These are phyloP conservation scores for Sinocyclocheilus anshuiensis DNA, from an alignment of 2,113 vertebrate species.

Conservation along the genomic window DNA sequence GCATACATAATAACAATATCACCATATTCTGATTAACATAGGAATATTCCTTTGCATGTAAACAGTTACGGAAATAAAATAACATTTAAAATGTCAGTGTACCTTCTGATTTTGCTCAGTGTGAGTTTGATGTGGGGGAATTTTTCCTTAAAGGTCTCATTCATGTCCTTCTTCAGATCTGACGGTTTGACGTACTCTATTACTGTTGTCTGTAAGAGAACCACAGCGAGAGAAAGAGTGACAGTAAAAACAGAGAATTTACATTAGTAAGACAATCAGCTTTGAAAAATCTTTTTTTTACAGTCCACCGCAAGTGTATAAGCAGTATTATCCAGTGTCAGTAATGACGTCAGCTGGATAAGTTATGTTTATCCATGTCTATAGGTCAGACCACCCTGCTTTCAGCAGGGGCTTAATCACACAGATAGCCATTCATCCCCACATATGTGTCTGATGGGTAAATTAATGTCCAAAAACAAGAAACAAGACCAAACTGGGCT, in stretches of 20 bases:
- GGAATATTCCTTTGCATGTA: neutral
- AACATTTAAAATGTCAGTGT: slow-evolving; percentile 30
- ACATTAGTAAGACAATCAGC: neutral
- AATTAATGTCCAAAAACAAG: neutral
- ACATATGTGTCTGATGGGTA: neutral
- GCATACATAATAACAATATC: neutral
- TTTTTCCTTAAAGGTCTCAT: slow-evolving; percentile 96
- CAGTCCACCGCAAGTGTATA: neutral
- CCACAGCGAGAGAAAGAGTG: neutral
- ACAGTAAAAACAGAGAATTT: neutral
- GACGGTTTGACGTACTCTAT: slow-evolving; percentile 98
- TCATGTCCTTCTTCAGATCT: slow-evolving; percentile 99
- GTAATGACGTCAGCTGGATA: neutral
- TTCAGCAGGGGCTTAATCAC: neutral
- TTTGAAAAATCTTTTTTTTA: neutral
- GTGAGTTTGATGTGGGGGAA: slow-evolving; percentile 95
- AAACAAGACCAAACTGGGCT: neutral
- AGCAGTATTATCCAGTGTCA: slow-evolving; percentile 10
- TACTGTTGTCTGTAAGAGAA: slow-evolving; percentile 86
- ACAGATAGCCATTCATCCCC: neutral
- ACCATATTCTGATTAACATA: neutral
- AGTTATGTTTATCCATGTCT: slow-evolving; percentile 14
- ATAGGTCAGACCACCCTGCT: slow-evolving; percentile 15
- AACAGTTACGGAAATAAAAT: neutral
- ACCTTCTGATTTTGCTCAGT: slow-evolving; percentile 97